Base-by-base conservation (phyloP, 2,113 vertebrate species). In the Pongo pygmaeus region DNA sequence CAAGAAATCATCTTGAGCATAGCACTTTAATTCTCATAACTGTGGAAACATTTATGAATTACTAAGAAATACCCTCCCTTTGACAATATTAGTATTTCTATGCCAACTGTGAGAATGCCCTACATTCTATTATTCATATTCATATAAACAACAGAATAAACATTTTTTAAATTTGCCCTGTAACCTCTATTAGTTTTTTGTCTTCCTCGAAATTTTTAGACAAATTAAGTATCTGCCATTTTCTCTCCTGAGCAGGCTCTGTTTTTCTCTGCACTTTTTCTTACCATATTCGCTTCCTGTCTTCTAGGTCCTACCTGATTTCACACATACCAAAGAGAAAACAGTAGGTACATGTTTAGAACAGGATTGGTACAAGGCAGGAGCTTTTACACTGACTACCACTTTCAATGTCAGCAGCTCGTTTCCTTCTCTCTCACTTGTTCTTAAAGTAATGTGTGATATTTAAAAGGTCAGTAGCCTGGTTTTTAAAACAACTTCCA, bases 191-290 rank as follows among this genome's bases (percentile, higher is more conserved):
- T 77, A 46, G 22, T 40, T 83, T 80, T 93, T 48, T 32, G 13
- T 35, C 30, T 81, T 22, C n/a, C 77, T 52, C 4, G 50, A 74
- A 38, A 61, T 52, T 59, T 92, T 92, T 69, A 94, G 48, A 83
- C n/a, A 5, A 78, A 93, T 88, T 72, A 87, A 14, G 14, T 46
- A 87, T 78, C 91, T 92, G 91, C 78, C 23, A 95, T 92, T 92
- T 92, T 96, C 40, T 92, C 11, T 67, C 86, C 48, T 84, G 17
- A 92, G 30, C 40, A 50, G 30, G 12, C 2, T 5, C 23, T 61
- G 30, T 12, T 87, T 93, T 95, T 70, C n/a, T 61, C 18, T 86
- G 17, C 67, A 12, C 3, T 78, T 48, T 20, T 77, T 84, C 61
- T 91, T 77, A 55, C 0, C 46, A 92, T 84, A 32, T 84, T 95